Evolutionary conservation across 2,797 vertebrate species (phyloP), one percentile per base, ranked within the genome.

Genomic region (Lacerta viridis): DNA sequence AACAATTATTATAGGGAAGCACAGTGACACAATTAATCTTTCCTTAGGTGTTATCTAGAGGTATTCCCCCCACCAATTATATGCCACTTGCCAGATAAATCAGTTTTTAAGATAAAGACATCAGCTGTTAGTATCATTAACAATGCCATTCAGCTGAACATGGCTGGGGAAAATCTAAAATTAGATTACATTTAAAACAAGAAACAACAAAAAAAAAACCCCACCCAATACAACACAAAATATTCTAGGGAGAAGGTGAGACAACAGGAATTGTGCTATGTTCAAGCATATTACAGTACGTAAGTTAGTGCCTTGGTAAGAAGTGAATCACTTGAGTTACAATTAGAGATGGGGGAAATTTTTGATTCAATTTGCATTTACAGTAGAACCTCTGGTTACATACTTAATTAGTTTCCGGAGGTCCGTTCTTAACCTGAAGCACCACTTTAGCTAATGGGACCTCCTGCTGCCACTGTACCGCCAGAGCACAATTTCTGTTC

Each of bases 1-100:
- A 96, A 96, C 90, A 96, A 95, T 95, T 95, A 95, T 94, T 96
- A 93, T 90, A 95, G 88, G 91, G 94, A 94, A 94, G 90, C 93
- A 92, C 93, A 92, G 92, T 94, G 95, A 95, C 92, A 95, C 93
- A 94, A 96, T 96, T 95, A 95, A 95, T 95, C 92, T 94, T 95
- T 84, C 90, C 93, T 93, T 95, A 93, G 94, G 91, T 94, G 93
- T 96, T 96, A 95, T 95, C 95, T 95, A 91, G 93, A 95, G 94
- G 95, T 94, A 95, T 95, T 95, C 94, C 90, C 88, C 87, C 91
- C 88, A 92, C 94, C 92, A 86, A 94, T 94, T 95, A 94, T 90
- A 87, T 94, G 91, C 90, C 91, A 90, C 90, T 93, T 92, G 93
- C 86, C 93, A 86, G 90, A 95, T 95, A 93, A 95, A 95, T 95